Base-by-base conservation (phyloP, 2,113 vertebrate genomes). In the Centrocercus urophasianus region DNA sequence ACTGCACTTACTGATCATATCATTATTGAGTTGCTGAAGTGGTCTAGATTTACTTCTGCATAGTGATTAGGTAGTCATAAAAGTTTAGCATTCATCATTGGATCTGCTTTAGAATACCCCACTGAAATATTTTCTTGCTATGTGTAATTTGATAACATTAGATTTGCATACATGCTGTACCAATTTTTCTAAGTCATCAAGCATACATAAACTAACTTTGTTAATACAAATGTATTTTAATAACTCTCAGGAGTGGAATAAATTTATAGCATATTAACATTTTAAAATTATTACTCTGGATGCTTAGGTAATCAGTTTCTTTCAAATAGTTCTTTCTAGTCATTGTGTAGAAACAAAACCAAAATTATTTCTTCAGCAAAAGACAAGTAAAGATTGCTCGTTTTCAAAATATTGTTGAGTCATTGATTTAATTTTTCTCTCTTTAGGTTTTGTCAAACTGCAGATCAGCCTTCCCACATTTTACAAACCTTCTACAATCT, bases 361-460 rank as follows among this genome's bases (percentile, higher is more conserved):
- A 47, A 10, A 57, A 22, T 1, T 34, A 13, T 7, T 73, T 86
- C 27, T 66, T 81, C 52, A 77, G 9, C 18, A 60, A 48, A 11
- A 57, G 6, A 61, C 6, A 88, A 74, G 42, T 47, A 90, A 47
- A 1, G 63, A 45, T 8, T 38, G 11, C 1, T 82, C 8, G 34
- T 60, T 74, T 45, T 70, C 25, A 74, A 73, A 86, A 71, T 10
- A 70, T 9, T 69, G 4, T 19, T 56, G 14, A 83, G 6, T 13
- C 2, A 66, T 3, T 67, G 28, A 52, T 36, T 64, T 70, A 13
- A 70, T 72, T 72, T 72, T 72, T 79, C 18, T 61, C 0, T 0
- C 4, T 60, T 93, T 14, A 38, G 17, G 2, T 11, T 15, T 27
- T 25, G 42, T 54, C 47, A 67, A 34, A 34, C 12, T 52, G 34